Percentiles rank a stretch among this genome's conserved stretches.
Evolutionary conservation across 2,888 invertebrate species (phyloP).

Genomic region (Cenopis cana): DNA sequence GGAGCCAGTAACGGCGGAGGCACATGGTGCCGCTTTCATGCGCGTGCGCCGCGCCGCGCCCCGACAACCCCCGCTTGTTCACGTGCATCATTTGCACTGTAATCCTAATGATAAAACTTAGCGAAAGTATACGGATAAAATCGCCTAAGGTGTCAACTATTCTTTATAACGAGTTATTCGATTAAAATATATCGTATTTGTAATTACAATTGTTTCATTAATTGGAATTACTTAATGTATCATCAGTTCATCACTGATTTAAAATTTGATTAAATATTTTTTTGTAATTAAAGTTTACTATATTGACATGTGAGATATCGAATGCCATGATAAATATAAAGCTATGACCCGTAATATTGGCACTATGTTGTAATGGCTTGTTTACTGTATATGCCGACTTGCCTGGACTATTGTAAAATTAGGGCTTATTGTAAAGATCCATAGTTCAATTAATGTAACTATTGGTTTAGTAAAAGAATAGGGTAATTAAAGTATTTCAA

Average conservation of each 20-base stretch:
- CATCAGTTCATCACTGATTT: slow-evolving; percentile 51
- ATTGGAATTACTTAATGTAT: slow-evolving; percentile 61
- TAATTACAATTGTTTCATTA: slow-evolving; percentile 54
- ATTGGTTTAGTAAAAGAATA: slow-evolving; percentile 66
- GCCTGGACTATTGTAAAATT: slow-evolving; percentile 69
- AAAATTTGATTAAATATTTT: slow-evolving; percentile 63
- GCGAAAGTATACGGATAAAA: slow-evolving; percentile 77
- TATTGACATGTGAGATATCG: slow-evolving; percentile 59
- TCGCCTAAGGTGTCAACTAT: slow-evolving; percentile 74
- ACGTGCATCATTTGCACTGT: slow-evolving; percentile 66
- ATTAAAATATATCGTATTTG: slow-evolving; percentile 47
- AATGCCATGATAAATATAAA: slow-evolving; percentile 70
- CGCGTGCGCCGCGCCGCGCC: slow-evolving; percentile 6
- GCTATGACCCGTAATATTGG: slow-evolving; percentile 35
- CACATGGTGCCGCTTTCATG: background rate
- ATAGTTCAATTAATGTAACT: slow-evolving; percentile 61
- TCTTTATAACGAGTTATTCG: slow-evolving; percentile 60
- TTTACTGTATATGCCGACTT: slow-evolving; percentile 71
- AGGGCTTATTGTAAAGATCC: slow-evolving; percentile 69
- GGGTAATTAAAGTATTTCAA: slow-evolving; percentile 57
- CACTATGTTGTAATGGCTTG: slow-evolving; percentile 53
- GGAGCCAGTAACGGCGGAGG: slow-evolving; percentile 1
- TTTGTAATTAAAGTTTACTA: slow-evolving; percentile 57
- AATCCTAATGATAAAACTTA: slow-evolving; percentile 63
- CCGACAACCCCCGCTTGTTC: slow-evolving; percentile 51